A percentile compares a stretch with the other conserved stretches of the same genome.
These are phyloP conservation scores for Forbesichthys agassizii DNA, from an alignment of 2,113 vertebrate genomes.

Conservation along the genomic window DNA sequence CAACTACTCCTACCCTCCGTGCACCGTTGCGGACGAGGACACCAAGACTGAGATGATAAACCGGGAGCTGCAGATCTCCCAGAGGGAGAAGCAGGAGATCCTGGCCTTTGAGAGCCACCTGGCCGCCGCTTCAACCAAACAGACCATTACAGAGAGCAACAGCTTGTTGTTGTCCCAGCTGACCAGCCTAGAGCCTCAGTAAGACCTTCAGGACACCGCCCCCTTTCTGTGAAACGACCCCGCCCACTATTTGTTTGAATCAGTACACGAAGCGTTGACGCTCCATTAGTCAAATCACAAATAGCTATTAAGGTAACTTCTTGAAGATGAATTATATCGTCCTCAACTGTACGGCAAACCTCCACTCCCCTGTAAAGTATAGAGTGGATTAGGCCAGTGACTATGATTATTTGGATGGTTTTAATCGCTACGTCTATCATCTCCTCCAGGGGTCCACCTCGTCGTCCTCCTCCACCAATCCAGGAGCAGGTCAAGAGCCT, in stretches of 20 bases:
- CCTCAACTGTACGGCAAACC: too few relatives aligned
- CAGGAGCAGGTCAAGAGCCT: conserved; percentile 94
- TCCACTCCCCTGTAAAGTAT: too few relatives aligned
- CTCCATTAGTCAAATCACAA: too few relatives aligned
- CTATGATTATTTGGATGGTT: too few relatives aligned
- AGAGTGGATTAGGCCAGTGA: too few relatives aligned
- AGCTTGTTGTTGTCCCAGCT: conserved; percentile 94
- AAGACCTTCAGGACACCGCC: conserved; percentile 39
- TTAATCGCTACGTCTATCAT: neutral
- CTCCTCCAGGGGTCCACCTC: conserved; percentile 86
- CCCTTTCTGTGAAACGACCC: neutral
- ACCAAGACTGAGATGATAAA: conserved; percentile 92
- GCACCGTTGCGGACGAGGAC: conserved; percentile 94
- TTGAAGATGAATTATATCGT: too few relatives aligned
- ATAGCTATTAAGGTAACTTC: too few relatives aligned
- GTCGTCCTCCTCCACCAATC: conserved; percentile 88
- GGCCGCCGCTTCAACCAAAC: conserved; percentile 95
- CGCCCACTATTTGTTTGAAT: neutral
- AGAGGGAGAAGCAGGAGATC: conserved; percentile 97
- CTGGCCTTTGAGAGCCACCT: conserved; percentile 96
- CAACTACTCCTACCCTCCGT: conserved; percentile 94
- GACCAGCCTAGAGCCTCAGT: conserved; percentile 96
- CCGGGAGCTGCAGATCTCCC: conserved; percentile 92
- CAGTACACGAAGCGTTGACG: neutral
- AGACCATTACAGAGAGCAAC: conserved; percentile 97